A percentile compares a stretch with the other conserved stretches of the same genome.
These are phyloP conservation scores for Hirtodrosophila duncani DNA, from an alignment of 2,888 invertebrate species.

Conservation along the genomic window DNA sequence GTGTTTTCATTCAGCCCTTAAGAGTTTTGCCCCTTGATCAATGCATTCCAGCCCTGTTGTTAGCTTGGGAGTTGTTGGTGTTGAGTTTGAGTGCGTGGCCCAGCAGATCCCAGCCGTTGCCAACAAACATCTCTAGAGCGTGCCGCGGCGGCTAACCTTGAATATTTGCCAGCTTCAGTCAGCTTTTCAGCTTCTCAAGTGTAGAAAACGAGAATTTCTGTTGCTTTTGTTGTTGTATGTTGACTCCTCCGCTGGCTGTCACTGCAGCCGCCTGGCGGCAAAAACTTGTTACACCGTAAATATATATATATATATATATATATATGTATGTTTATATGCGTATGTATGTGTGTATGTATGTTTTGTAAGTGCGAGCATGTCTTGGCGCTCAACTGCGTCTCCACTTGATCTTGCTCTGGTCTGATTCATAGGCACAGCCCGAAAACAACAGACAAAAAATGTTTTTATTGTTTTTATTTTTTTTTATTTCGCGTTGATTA, in stretches of 20 bases:
- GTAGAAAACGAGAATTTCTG: constrained; percentile 56
- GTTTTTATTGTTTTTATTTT: not conserved
- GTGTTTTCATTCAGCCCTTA: too few relatives aligned
- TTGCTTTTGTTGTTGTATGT: constrained; percentile 19
- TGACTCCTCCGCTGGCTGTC: constrained; percentile 62
- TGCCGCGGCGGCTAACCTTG: constrained; percentile 64
- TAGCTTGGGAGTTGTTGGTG: too few relatives aligned
- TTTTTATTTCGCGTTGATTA: constrained; percentile 37
- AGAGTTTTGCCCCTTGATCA: too few relatives aligned
- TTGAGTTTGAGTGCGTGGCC: too few relatives aligned
- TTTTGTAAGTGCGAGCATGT: constrained; percentile 16
- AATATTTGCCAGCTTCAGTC: constrained; percentile 43
- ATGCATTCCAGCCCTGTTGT: too few relatives aligned
- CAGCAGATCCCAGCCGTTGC: constrained; percentile 17
- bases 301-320: constrained; percentile 15
- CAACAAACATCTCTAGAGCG: constrained; percentile 44
- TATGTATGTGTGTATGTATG: constrained; percentile 7
- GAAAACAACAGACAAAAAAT: not conserved
- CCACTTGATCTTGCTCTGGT: constrained; percentile 47
- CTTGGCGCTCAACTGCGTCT: constrained; percentile 35
- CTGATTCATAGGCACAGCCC: constrained; percentile 59
- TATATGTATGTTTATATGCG: constrained; percentile 18
- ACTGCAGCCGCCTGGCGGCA: constrained; percentile 28
- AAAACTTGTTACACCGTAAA: constrained; percentile 67
- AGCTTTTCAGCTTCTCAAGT: constrained; percentile 43